Conservation (phyloP, 2,113 vertebrate species). For the Anarrhichthys ocellatus region DNA sequence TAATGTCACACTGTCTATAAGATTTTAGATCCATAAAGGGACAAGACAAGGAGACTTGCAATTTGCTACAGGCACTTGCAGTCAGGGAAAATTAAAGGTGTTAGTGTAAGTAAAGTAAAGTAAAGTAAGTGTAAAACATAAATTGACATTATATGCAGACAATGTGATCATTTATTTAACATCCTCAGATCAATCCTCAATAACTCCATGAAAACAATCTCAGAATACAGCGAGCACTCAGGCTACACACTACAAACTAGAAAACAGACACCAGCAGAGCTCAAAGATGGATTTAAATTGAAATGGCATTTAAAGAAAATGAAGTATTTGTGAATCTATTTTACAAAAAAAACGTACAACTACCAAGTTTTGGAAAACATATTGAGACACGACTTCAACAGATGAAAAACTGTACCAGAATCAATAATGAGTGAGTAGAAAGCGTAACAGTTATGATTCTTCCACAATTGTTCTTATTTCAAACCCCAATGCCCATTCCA, state of each 20-base stretch:
- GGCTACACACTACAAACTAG: background rate
- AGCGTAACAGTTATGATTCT: too few relatives aligned
- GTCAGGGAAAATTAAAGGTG: too few relatives aligned
- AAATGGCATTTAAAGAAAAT: too few relatives aligned
- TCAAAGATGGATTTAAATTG: background rate
- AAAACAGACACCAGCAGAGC: background rate
- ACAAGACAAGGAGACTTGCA: background rate
- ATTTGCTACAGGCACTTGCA: too few relatives aligned
- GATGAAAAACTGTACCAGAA: too few relatives aligned
- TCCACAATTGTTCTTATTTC: background rate
- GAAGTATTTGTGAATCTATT: too few relatives aligned
- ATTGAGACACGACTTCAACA: too few relatives aligned
- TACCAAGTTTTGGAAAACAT: too few relatives aligned
- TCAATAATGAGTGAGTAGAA: too few relatives aligned
- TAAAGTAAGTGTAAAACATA: background rate
- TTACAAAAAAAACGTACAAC: too few relatives aligned
- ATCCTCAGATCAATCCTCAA: background rate
- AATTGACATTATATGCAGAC: background rate
- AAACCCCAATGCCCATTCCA: background rate
- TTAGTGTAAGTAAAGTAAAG: too few relatives aligned
- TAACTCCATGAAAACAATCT: background rate
- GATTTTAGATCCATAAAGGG: background rate
- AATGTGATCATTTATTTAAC: background rate
- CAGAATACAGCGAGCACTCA: background rate
- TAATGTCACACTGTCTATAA: background rate